Evolutionary conservation across 2,113 vertebrate species (phyloP).

Genomic region (Trichomycterus rosablanca): DNA sequence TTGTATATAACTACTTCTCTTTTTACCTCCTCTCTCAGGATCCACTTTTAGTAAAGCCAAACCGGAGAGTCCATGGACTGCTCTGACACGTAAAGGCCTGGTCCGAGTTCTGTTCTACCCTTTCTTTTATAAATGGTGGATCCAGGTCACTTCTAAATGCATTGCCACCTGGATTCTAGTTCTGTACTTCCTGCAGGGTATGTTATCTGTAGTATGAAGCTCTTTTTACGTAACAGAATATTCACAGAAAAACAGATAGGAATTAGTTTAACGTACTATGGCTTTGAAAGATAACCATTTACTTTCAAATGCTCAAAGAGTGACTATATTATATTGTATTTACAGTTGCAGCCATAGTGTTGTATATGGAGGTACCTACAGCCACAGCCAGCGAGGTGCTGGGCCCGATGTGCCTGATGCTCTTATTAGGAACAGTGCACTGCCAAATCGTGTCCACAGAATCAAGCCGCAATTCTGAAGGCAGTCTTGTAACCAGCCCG

Average conservation of each 20-base stretch:
- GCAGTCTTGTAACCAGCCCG: slow-evolving; percentile 56
- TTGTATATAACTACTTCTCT: no score
- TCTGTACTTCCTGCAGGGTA: slow-evolving; percentile 92
- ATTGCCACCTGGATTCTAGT: slow-evolving; percentile 85
- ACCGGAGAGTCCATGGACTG: slow-evolving; percentile 90
- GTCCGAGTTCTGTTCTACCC: slow-evolving; percentile 92
- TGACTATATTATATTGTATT: no score
- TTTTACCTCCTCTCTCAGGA: slow-evolving; percentile 73
- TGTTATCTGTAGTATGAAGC: neutral
- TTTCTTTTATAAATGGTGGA: slow-evolving; percentile 94
- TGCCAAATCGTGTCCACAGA: slow-evolving; percentile 97
- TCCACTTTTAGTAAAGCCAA: slow-evolving; percentile 98
- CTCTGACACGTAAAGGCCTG: slow-evolving; percentile 88
- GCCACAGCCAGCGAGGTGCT: slow-evolving; percentile 83
- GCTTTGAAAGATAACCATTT: no score
- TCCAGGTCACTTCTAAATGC: slow-evolving; percentile 86
- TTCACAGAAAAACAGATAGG: no score
- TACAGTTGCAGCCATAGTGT: slow-evolving; percentile 75
- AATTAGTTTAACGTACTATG: no score
- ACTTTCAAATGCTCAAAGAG: no score
- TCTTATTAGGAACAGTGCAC: slow-evolving; percentile 95
- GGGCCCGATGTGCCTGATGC: slow-evolving; percentile 91
- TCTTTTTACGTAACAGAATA: no score
- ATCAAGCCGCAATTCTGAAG: slow-evolving; percentile 62
- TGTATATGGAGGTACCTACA: slow-evolving; percentile 80